These are phyloP conservation scores for Amphipoea lucens DNA, from an alignment of 2,888 invertebrate genomes.

Conservation along the genomic window DNA sequence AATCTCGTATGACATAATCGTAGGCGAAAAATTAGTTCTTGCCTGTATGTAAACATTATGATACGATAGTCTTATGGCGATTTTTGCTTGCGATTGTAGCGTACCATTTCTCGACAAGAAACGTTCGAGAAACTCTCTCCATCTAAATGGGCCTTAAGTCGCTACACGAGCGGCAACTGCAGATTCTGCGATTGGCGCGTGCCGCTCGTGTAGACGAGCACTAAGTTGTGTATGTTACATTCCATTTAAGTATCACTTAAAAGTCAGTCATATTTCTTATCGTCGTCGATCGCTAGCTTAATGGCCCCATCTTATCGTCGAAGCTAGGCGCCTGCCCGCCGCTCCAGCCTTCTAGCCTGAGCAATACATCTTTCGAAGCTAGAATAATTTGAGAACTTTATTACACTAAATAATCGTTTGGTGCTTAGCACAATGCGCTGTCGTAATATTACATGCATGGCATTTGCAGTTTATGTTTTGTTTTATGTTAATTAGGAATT, in stretches of 20 bases:
- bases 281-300: conserved; percentile 10
- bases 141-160: too few species aligned
- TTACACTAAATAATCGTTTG: conserved; percentile 38
- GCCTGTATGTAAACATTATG: too few species aligned
- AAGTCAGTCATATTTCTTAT: conserved; percentile 1
- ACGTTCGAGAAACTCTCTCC: too few species aligned
- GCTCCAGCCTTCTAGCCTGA: conserved; percentile 4
- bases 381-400: conserved; percentile 50
- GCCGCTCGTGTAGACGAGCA: not conserved
- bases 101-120: too few species aligned
- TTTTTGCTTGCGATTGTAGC: too few species aligned
- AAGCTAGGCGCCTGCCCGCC: conserved; percentile 45
- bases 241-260: not conserved
- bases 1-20: too few species aligned
- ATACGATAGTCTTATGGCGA: too few species aligned
- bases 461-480: conserved; percentile 25
- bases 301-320: not conserved
- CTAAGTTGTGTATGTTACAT: not conserved
- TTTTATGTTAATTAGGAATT: conserved; percentile 25
- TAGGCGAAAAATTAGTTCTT: too few species aligned
- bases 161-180: not conserved
- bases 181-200: not conserved
- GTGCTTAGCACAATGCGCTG: conserved; percentile 15
- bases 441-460: conserved; percentile 26
- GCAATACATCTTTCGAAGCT: conserved; percentile 46